Conservation (phyloP, 2,888 invertebrate species). For the Erebia palarica region DNA sequence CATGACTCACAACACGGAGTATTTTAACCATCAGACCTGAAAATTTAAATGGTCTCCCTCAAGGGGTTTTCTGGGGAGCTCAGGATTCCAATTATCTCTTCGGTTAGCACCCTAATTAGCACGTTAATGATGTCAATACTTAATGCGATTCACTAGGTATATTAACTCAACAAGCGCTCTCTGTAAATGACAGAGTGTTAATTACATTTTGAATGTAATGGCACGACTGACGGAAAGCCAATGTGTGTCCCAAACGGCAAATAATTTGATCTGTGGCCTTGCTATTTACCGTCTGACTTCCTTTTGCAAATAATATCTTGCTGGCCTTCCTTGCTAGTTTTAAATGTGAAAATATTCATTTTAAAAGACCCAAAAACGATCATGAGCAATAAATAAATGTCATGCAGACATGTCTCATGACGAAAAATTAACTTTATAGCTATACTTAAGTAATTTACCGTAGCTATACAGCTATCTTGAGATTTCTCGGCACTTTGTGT, state of each 20-base stretch:
- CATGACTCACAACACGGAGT: too few relatives aligned
- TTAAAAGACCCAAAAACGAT: slow-evolving; percentile 17
- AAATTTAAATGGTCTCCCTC: too few relatives aligned
- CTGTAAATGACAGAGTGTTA: slow-evolving; percentile 1
- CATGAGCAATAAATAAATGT: slow-evolving; percentile 18
- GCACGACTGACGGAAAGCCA: slow-evolving; percentile 30
- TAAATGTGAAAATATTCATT: slow-evolving; percentile 39
- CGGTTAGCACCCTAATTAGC: neutral
- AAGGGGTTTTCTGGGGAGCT: neutral
- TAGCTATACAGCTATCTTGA: too few relatives aligned
- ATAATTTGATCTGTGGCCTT: slow-evolving; percentile 44
- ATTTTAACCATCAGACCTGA: too few relatives aligned
- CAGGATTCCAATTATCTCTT: neutral
- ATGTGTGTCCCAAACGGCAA: slow-evolving; percentile 40
- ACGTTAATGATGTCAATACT: neutral
- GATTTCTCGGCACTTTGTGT: too few relatives aligned
- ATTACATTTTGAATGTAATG: slow-evolving; percentile 24
- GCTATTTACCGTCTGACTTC: slow-evolving; percentile 41
- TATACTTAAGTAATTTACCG: neutral
- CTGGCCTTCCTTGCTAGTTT: slow-evolving; percentile 44
- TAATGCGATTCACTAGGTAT: neutral
- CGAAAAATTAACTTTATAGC: neutral
- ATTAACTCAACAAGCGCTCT: neutral
- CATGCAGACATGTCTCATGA: neutral
- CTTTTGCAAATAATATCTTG: slow-evolving; percentile 42